Conservation (phyloP, 1,140 invertebrate species). For the Papilio aristodemus region DNA sequence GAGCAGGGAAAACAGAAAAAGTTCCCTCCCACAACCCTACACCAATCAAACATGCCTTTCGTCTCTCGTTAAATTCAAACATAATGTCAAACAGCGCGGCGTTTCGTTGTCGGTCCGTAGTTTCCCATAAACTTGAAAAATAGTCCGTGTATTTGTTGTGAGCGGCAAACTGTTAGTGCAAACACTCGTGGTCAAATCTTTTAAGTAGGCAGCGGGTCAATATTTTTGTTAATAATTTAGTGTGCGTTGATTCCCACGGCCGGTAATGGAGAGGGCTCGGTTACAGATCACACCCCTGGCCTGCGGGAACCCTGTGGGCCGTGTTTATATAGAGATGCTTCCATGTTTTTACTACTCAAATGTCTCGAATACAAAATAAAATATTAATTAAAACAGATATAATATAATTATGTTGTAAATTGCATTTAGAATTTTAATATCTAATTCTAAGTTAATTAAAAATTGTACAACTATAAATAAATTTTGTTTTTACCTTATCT, state of each 20-base stretch:
- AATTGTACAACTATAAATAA: conserved; percentile 22
- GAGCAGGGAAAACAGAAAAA: background rate
- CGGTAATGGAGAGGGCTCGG: conserved; percentile 59
- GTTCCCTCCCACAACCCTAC: conserved; percentile 23
- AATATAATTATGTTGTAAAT: background rate
- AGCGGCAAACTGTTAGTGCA: conserved; percentile 66
- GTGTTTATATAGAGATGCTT: conserved; percentile 41
- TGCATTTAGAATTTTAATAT: conserved; percentile 2
- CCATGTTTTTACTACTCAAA: background rate
- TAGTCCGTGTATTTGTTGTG: conserved; percentile 63
- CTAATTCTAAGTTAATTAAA: conserved; percentile 15
- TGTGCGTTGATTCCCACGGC: conserved; percentile 67
- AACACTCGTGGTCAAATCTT: conserved; percentile 74
- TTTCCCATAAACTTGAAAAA: conserved; percentile 71
- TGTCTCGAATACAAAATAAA: conserved; percentile 17
- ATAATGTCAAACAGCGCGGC: conserved; percentile 23
- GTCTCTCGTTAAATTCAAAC: conserved; percentile 25
- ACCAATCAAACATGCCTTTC: conserved; percentile 23
- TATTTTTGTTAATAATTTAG: conserved; percentile 79
- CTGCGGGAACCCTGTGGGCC: conserved; percentile 28
- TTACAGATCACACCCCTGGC: conserved; percentile 60
- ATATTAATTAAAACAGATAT: conserved; percentile 18
- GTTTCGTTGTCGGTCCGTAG: conserved; percentile 37
- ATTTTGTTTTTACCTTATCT: conserved; percentile 13
- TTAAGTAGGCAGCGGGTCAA: conserved; percentile 77